phyloP scores from a whole-genome alignment of 1,140 invertebrate species.

The Ooceraea biroi region DNA sequence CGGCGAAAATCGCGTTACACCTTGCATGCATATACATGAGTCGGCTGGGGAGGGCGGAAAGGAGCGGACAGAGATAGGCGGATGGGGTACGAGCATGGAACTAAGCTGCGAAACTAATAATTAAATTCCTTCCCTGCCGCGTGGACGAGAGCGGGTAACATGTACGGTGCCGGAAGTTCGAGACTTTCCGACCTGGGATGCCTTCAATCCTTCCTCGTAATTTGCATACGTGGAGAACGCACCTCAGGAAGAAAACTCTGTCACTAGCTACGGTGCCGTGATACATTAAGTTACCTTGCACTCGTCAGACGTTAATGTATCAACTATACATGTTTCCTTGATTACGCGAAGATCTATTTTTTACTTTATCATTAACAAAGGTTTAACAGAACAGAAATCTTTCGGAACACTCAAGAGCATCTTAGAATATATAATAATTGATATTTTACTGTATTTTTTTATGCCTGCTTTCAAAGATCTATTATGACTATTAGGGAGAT shows the following conservation, averaged over 20 bases:
- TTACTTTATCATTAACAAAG: conserved; percentile 4
- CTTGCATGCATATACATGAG: conserved; percentile 81
- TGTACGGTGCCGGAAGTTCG: conserved; percentile 62
- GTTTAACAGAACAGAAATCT: too few relatives aligned
- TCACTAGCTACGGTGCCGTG: background rate
- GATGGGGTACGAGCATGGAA: conserved; percentile 71
- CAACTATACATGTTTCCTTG: background rate
- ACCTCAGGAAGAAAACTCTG: conserved; percentile 55
- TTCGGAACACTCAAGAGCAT: too few relatives aligned
- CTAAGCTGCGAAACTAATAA: conserved; percentile 82
- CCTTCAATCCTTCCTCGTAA: conserved; percentile 61
- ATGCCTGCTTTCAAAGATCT: too few relatives aligned
- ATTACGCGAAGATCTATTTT: background rate
- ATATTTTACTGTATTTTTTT: background rate
- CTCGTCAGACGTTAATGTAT: background rate
- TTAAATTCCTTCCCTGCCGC: conserved; percentile 78
- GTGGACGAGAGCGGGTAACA: conserved; percentile 60
- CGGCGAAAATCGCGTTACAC: conserved; percentile 75
- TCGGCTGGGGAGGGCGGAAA: background rate
- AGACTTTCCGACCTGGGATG: conserved; percentile 65
- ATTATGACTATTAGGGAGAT: too few relatives aligned
- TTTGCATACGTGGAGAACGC: conserved; percentile 53
- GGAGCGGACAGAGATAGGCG: conserved; percentile 39
- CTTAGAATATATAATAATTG: background rate
- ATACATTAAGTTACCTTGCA: background rate